These are phyloP conservation scores for Lytechinus pictus DNA, from an alignment of 35 echinoderm and acorn worm species.

Conservation along the genomic window DNA sequence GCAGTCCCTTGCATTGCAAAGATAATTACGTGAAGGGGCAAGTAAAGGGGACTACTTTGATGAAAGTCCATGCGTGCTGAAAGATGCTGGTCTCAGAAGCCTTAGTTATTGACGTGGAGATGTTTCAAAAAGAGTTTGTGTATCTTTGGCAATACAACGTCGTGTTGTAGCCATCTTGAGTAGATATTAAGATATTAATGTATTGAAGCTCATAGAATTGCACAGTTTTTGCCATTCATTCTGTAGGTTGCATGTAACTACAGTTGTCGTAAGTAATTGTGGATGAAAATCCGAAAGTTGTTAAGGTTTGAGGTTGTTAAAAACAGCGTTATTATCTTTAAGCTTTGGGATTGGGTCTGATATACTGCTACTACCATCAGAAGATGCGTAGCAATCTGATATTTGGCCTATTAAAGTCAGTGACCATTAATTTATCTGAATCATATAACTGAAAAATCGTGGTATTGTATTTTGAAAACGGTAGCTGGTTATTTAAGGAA, in stretches of 20 bases:
- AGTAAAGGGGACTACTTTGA: neutral
- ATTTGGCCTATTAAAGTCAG: no score
- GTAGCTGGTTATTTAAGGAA: no score
- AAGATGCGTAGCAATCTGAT: no score
- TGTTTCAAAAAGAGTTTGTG: neutral
- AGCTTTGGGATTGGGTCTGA: neutral
- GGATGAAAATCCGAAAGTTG: neutral
- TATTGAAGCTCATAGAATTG: neutral
- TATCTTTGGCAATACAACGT: neutral
- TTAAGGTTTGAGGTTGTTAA: neutral
- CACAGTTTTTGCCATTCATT: neutral
- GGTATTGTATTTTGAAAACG: no score
- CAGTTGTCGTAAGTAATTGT: neutral
- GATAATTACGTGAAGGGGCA: conserved; percentile 17
- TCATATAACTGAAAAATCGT: no score
- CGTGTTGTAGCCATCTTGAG: neutral
- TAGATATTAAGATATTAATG: neutral
- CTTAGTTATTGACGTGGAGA: neutral
- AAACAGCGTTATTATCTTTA: neutral
- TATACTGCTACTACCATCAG: no score
- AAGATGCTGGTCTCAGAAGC: neutral
- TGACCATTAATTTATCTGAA: no score
- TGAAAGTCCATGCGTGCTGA: neutral
- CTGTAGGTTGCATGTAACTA: neutral
- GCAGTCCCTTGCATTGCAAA: neutral